A percentile compares a stretch with the other conserved stretches of the same genome.
Conservation (phyloP, 2,888 invertebrate genomes). For the Eupithecia tripunctaria region DNA sequence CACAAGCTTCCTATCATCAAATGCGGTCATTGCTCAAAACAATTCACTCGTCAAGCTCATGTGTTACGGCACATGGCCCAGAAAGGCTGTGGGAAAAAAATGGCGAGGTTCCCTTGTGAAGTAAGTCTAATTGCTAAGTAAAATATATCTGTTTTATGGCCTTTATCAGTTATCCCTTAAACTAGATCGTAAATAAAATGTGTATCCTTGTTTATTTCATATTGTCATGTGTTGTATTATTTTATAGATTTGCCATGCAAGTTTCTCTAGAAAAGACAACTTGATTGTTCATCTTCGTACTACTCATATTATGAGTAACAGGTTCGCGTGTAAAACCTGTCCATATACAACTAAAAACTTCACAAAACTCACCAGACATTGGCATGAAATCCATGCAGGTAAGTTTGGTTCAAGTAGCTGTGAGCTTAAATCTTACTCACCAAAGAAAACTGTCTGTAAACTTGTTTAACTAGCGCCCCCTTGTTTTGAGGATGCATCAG, state of each 20-base stretch:
- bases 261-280: slow-evolving; percentile 89
- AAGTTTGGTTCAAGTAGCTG: slow-evolving; percentile 4
- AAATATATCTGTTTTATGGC: not conserved
- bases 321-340: slow-evolving; percentile 67
- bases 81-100: slow-evolving; percentile 86
- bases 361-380: slow-evolving; percentile 69
- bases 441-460: too few species aligned
- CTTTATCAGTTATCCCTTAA: not conserved
- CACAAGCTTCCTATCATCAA: slow-evolving; percentile 79
- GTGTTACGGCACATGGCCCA: slow-evolving; percentile 88
- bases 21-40: slow-evolving; percentile 88
- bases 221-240: not conserved
- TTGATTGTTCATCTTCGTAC: slow-evolving; percentile 89
- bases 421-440: too few species aligned
- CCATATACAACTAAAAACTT: slow-evolving; percentile 64
- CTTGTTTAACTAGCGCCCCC: not conserved
- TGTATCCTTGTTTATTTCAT: too few species aligned
- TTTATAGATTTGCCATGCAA: slow-evolving; percentile 85
- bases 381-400: slow-evolving; percentile 67
- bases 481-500: not conserved
- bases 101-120: slow-evolving; percentile 63
- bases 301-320: slow-evolving; percentile 56
- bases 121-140: slow-evolving; percentile 52
- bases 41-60: slow-evolving; percentile 91
- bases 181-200: not conserved